phyloP scores from a whole-genome alignment of 2,888 invertebrate species.

The Scrobipalpa costella region DNA sequence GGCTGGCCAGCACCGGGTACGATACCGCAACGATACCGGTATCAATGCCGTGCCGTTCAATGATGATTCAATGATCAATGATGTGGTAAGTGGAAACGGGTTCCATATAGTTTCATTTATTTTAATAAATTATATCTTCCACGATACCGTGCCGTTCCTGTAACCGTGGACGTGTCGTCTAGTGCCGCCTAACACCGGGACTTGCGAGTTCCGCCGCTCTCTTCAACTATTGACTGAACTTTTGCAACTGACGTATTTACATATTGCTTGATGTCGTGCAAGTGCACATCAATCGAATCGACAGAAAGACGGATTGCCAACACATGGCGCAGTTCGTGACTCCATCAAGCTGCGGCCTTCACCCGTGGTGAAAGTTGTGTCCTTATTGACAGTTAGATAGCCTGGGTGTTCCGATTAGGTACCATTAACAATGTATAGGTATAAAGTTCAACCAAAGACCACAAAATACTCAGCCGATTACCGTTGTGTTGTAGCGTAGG shows the following conservation, averaged over 20 bases:
- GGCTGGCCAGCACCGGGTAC: too few species aligned
- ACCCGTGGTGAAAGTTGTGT: not conserved
- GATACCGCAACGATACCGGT: too few species aligned
- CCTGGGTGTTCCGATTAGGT: constrained; percentile 4
- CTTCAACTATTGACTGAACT: not conserved
- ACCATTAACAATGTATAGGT: not conserved
- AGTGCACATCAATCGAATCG: not conserved
- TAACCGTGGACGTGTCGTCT: too few species aligned
- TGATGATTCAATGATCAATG: too few species aligned
- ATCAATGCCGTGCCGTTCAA: too few species aligned
- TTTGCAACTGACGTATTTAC: constrained; percentile 3
- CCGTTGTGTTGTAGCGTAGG: too few species aligned
- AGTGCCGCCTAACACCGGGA: not conserved
- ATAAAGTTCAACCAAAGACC: too few species aligned
- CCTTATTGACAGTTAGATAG: not conserved
- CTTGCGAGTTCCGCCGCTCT: not conserved
- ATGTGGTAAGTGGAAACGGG: too few species aligned
- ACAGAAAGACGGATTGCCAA: not conserved
- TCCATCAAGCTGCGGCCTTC: not conserved
- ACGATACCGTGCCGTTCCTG: too few species aligned
- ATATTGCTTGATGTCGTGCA: constrained; percentile 3
- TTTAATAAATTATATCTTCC: too few species aligned
- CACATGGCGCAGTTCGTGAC: not conserved
- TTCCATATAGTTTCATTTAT: too few species aligned
- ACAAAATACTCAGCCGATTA: too few species aligned